Base-by-base conservation (phyloP, 1,140 invertebrate species). In the Radopholus similis region DNA sequence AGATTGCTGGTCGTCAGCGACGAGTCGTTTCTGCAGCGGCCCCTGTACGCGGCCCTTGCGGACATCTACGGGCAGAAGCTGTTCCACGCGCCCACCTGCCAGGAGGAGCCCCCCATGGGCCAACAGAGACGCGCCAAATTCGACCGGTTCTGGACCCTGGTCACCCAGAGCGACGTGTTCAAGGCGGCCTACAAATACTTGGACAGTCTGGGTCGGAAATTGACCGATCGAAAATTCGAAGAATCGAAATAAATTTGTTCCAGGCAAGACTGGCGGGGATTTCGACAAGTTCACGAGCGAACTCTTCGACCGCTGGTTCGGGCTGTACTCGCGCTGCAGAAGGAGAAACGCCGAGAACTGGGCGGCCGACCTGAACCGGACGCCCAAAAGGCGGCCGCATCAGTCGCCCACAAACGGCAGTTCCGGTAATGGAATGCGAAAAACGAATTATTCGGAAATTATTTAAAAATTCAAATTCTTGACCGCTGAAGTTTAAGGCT, bases 301-400 rank as follows among this genome's bases (percentile, higher is more conserved):
- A 32, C 23, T 68, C 15, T 68, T 68, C 32, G 38, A 51, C 28
- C 38, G 58, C 1, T 67, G 65, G 65, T 67, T 60, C 42, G 65
- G 65, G 9, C 40, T 44, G 13, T 67, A 68, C 44, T 51, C 66
- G 3, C 40, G 66, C 5, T 68, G 66, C 56, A 34, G 54, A 15
- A 26, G 4, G 47, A 28, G 6, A 51, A 21, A 21, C 30, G 47
- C 47, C n/a, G n/a, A 6, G 47, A 18, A 21, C 23, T 13, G 47
- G 47, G n/a, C 21, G 56, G 15, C 44, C 56, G 9, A 30, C 62
- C n/a, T 56, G 66, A 5, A 59, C 34, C n/a, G n/a, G n/a, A n/a
- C n/a, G n/a, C n/a, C n/a, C n/a, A n/a, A n/a, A n/a, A n/a, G n/a
- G n/a, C n/a, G n/a, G n/a, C n/a, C n/a, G n/a, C n/a, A n/a, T n/a